These are phyloP conservation scores for Cydia fagiglandana DNA, from an alignment of 1,140 invertebrate genomes.

Conservation along the genomic window DNA sequence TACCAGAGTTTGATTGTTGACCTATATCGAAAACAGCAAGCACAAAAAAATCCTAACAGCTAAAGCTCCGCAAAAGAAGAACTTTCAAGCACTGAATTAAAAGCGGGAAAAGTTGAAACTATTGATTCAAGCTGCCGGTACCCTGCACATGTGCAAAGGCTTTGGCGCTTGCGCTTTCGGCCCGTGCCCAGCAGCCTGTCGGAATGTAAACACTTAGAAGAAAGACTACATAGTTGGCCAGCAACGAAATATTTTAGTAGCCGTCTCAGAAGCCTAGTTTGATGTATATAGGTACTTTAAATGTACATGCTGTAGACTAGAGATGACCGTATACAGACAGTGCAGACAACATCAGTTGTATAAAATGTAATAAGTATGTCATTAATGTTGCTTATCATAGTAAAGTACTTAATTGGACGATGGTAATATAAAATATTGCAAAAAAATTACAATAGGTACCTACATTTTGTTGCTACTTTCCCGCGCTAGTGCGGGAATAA, in stretches of 20 bases:
- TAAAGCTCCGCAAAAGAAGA: conserved; percentile 30
- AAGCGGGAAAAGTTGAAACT: conserved; percentile 63
- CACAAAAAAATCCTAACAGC: conserved; percentile 22
- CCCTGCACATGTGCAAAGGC: conserved; percentile 50
- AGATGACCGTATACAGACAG: not conserved
- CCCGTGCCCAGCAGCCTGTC: conserved; percentile 23
- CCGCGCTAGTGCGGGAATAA: no score
- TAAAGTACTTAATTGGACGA: no score
- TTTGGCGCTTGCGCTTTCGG: conserved; percentile 49
- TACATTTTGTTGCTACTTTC: no score
- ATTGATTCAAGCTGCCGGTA: conserved; percentile 54
- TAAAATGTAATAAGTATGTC: no score
- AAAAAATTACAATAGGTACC: no score
- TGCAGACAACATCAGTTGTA: no score
- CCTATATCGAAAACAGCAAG: not conserved
- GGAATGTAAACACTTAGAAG: conserved; percentile 30
- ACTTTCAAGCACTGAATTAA: conserved; percentile 30
- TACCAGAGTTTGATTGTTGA: not conserved
- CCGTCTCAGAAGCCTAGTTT: conserved; percentile 8
- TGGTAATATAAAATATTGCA: no score
- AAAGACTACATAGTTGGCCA: not conserved
- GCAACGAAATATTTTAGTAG: conserved; percentile 31
- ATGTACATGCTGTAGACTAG: not conserved
- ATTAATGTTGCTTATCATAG: no score
- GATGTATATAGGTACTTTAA: not conserved